A percentile compares a stretch with the other conserved stretches of the same genome.
Evolutionary conservation across 2,888 invertebrate genomes (phyloP).

Genomic region (Drosophila planitibia): DNA sequence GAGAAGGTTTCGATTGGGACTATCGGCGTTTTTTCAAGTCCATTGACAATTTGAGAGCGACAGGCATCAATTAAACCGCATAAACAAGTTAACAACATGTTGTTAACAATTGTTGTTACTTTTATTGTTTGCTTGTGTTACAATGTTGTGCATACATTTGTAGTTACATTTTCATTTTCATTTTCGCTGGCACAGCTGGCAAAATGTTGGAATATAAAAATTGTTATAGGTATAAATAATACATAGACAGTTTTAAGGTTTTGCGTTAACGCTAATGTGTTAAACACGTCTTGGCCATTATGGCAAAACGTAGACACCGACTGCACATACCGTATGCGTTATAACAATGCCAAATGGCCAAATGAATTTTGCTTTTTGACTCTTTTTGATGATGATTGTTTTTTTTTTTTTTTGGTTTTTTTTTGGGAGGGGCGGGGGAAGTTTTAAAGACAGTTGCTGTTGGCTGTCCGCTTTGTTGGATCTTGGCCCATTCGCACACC

Average conservation of each 20-base stretch:
- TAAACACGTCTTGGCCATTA: slow-evolving; percentile 79
- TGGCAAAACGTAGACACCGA: slow-evolving; percentile 6
- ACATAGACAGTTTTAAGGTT: slow-evolving; percentile 56
- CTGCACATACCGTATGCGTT: slow-evolving; percentile 73
- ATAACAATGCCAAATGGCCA: slow-evolving; percentile 69
- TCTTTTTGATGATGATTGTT: slow-evolving; percentile 41
- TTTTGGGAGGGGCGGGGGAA: slow-evolving; percentile 26
- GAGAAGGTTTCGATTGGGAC: background rate
- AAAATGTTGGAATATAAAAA: slow-evolving; percentile 54
- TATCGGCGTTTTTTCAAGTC: background rate
- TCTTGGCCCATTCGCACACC: slow-evolving; percentile 71
- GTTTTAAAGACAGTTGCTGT: slow-evolving; percentile 38
- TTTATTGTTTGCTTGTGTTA: slow-evolving; percentile 37
- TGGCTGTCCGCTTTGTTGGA: slow-evolving; percentile 35
- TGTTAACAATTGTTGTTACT: slow-evolving; percentile 65
- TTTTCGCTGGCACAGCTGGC: slow-evolving; percentile 41
- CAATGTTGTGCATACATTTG: slow-evolving; percentile 49
- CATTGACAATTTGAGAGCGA: slow-evolving; percentile 24
- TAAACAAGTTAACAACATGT: slow-evolving; percentile 50
- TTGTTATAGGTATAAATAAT: slow-evolving; percentile 56
- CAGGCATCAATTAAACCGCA: slow-evolving; percentile 30
- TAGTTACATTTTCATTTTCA: slow-evolving; percentile 54
- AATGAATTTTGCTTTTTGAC: slow-evolving; percentile 42
- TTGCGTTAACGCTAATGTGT: slow-evolving; percentile 73
- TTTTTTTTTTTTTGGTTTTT: slow-evolving; percentile 35